These are phyloP conservation scores for Gallinago stenura DNA, from an alignment of 2,797 vertebrate species.

Conservation along the genomic window DNA sequence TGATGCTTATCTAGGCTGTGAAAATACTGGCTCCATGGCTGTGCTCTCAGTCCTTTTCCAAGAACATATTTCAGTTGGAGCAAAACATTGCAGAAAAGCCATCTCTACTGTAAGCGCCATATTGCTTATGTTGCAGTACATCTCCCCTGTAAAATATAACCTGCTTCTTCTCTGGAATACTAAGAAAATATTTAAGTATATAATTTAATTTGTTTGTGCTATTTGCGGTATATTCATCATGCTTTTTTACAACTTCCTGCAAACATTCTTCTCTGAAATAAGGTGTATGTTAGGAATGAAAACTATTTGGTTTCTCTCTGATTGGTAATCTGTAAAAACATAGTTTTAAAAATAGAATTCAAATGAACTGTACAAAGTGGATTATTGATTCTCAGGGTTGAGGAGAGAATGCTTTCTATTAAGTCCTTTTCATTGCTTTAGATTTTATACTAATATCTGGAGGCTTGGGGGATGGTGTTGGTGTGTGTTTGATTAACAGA, in stretches of 20 bases:
- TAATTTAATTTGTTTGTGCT: not conserved
- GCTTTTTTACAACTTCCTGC: not conserved
- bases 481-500: not conserved
- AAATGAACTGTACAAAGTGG: not conserved
- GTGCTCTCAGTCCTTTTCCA: not conserved
- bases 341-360: constrained; percentile 33
- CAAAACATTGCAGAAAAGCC: not conserved
- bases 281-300: not conserved
- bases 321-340: constrained; percentile 25
- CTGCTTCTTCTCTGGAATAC: not conserved
- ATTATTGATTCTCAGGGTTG: constrained; percentile 4
- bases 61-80: not conserved
- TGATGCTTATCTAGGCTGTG: not conserved
- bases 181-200: not conserved
- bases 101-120: not conserved
- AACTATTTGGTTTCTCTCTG: not conserved
- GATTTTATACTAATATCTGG: not conserved
- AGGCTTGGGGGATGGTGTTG: not conserved
- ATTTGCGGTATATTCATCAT: not conserved
- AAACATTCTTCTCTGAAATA: not conserved
- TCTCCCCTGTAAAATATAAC: not conserved
- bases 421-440: not conserved
- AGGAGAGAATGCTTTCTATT: not conserved
- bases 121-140: not conserved
- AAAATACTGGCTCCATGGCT: not conserved